A percentile compares a stretch with the other conserved stretches of the same genome.
phyloP scores from a whole-genome alignment of 2,797 vertebrate species.

The Streptopelia turtur region DNA sequence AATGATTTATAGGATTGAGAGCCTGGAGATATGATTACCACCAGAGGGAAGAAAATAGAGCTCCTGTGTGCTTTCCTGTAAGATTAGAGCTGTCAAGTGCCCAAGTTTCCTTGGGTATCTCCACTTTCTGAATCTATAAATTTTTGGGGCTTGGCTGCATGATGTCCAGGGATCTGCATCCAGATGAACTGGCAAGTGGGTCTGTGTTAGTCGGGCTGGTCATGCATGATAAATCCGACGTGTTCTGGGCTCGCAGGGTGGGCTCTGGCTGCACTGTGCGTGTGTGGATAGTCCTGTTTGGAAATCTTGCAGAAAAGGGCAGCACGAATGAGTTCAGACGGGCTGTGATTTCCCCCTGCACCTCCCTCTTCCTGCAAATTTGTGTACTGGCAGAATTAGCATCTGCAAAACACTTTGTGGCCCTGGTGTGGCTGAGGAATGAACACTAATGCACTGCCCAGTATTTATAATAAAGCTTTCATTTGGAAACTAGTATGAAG shows the following conservation, averaged over 20 bases:
- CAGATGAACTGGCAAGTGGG: not conserved
- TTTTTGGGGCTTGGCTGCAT: rapidly evolving
- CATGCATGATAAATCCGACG: rapidly evolving
- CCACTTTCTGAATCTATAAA: not conserved
- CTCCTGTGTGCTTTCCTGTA: not conserved
- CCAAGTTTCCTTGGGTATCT: not conserved
- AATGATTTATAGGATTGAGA: not conserved
- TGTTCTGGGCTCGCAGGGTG: not conserved
- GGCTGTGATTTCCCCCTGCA: not conserved
- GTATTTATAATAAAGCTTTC: not conserved
- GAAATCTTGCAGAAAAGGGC: not conserved
- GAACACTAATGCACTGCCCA: rapidly evolving
- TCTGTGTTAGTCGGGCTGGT: not conserved
- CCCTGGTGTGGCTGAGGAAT: not conserved
- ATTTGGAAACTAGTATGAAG: not conserved
- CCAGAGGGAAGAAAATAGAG: not conserved
- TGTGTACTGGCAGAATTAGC: not conserved
- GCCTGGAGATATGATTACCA: not conserved
- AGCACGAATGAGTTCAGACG: not conserved
- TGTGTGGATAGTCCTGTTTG: not conserved
- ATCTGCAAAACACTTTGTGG: not conserved
- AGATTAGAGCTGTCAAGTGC: not conserved
- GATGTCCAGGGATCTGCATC: not conserved
- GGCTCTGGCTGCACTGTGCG: rapidly evolving
- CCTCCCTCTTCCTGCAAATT: not conserved